A percentile compares a stretch with the other conserved stretches of the same genome.
Evolutionary conservation across 1,140 invertebrate species (phyloP).

Genomic region (Agrypnia vestita): DNA sequence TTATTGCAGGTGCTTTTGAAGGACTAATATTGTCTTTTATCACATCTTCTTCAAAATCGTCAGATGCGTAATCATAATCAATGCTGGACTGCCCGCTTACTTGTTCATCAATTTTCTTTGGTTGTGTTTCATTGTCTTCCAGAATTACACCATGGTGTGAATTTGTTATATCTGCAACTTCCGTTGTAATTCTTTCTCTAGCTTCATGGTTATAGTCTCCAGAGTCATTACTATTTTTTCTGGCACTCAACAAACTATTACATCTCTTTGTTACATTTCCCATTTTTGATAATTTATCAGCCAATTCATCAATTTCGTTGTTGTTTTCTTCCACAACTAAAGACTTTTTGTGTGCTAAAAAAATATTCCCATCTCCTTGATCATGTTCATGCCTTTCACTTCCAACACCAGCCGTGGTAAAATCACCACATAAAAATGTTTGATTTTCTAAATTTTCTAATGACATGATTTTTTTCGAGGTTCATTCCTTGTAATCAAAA

Average conservation of each 20-base stretch:
- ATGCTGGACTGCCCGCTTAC: slow-evolving; percentile 53
- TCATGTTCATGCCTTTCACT: not conserved
- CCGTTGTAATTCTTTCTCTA: slow-evolving; percentile 63
- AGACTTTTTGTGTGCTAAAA: slow-evolving; percentile 21
- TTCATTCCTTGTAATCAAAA: not conserved
- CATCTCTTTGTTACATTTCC: slow-evolving; percentile 65
- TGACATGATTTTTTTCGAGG: slow-evolving; percentile 19
- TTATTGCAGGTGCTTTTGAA: not conserved
- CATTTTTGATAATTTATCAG: slow-evolving; percentile 69
- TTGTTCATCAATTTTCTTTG: not conserved
- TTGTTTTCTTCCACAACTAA: slow-evolving; percentile 68
- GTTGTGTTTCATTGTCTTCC: slow-evolving; percentile 26
- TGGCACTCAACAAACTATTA: slow-evolving; percentile 2
- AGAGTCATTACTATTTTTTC: slow-evolving; percentile 32
- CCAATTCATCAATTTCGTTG: slow-evolving; percentile 69
- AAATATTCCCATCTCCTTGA: not conserved
- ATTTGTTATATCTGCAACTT: not conserved
- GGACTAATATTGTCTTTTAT: slow-evolving; percentile 6
- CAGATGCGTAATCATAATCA: slow-evolving; percentile 67
- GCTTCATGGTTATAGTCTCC: slow-evolving; percentile 62
- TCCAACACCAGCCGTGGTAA: no score
- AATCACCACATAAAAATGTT: not conserved
- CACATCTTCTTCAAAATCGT: slow-evolving; percentile 69
- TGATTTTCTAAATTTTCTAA: slow-evolving; percentile 19
- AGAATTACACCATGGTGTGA: no score